Base-by-base conservation (phyloP, 1,140 invertebrate genomes). In the Eriosoma lanigerum region DNA sequence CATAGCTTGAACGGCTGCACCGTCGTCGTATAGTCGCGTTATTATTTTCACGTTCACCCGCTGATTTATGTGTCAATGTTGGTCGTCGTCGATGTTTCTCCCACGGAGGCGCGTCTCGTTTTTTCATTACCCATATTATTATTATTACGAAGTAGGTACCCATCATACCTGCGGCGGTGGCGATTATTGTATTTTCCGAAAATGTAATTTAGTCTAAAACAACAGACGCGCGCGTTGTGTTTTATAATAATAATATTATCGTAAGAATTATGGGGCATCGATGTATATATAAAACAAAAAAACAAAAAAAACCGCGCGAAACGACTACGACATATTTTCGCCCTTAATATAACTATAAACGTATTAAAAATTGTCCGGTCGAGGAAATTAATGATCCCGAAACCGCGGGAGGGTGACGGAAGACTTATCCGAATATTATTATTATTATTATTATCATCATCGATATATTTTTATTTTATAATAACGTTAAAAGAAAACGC, bases 331-430 rank as follows among this genome's bases (percentile, higher is more conserved):
- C n/a, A 46, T 17, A 21, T 38, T 66, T 66, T 68, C 64, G n/a
- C 15, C 3, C 15, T 12, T 38, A n/a, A n/a, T 46, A 56, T 9
- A 24, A 46, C 24, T 46, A 68, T 68, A 46, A 24, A 12, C 38
- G 21, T 46, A 46, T 68, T 46, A 68, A 68, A 68, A 68, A 68
- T 46, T 46, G 19, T 26, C 44, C 38, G 46, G 21, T n/a, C 21
- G 48, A n/a, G 24, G 26, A 73, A 73, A 73, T 54, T 73, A 73
- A 73, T 73, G 70, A 13, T 15, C 70, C 70, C 13, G 24, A 73
- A 52, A 73, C 70, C 38, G 13, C 17, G 60, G 12, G 38, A 21
- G 1, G 62, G 32, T 2, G 62, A 10, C 5, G 26, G 5, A 19
- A 4, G 24, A 54, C 70, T 73, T 73, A 54, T 54, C 26, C 26